phyloP scores from a whole-genome alignment of 2,113 vertebrate genomes.

The Trematocara nigrifrons region DNA sequence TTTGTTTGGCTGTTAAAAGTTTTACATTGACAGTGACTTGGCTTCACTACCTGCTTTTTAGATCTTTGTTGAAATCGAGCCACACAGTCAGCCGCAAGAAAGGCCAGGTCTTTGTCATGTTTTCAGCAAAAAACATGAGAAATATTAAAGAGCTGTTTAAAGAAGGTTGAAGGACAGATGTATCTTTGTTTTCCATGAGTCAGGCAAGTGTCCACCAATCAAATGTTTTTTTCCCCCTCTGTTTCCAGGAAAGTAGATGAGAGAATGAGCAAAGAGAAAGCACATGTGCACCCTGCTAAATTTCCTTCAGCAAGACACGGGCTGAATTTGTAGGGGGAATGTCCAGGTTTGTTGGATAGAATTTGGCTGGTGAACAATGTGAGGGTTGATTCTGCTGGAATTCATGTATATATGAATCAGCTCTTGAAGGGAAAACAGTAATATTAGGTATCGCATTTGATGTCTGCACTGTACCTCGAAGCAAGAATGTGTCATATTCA shows the following conservation, averaged over 20 bases:
- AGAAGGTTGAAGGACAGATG: background rate
- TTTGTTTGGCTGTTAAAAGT: background rate
- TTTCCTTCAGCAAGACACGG: background rate
- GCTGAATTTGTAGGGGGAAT: background rate
- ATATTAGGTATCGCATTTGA: background rate
- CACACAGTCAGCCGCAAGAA: background rate
- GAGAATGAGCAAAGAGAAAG: background rate
- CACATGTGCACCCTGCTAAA: background rate
- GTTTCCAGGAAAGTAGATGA: background rate
- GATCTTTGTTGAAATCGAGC: background rate
- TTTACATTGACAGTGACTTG: background rate
- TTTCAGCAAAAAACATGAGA: background rate
- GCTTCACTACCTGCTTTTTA: background rate
- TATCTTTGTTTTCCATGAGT: background rate
- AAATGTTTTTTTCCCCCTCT: fast-evolving
- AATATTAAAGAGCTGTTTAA: background rate
- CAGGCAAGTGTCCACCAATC: background rate
- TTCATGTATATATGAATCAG: background rate
- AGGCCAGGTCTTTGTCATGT: background rate
- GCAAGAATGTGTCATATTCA: background rate
- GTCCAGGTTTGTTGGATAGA: background rate
- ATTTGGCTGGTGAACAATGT: background rate
- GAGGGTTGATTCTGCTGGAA: background rate
- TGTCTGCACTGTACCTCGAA: background rate
- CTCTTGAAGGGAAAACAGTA: background rate